Percentiles rank a stretch among this genome's conserved stretches.
These are phyloP conservation scores for Patella depressa DNA, from an alignment of 2,888 invertebrate species.

Conservation along the genomic window DNA sequence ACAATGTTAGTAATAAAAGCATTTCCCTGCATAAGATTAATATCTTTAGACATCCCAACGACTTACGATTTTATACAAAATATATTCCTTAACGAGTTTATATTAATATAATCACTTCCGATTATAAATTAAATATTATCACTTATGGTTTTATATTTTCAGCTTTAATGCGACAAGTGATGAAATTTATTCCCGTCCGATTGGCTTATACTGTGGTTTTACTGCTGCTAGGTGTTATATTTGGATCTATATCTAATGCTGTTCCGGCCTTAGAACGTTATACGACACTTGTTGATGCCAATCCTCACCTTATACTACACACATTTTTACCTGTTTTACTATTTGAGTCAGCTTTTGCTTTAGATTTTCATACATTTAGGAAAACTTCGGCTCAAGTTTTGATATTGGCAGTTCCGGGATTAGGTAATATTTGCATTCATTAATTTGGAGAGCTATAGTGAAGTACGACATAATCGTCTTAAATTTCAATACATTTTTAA, in stretches of 20 bases:
- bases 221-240: slow-evolving; percentile 65
- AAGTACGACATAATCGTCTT: no score
- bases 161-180: slow-evolving; percentile 47
- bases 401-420: slow-evolving; percentile 63
- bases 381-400: slow-evolving; percentile 62
- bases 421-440: slow-evolving; percentile 43
- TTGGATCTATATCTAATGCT: slow-evolving; percentile 56
- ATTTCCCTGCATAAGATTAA: no score
- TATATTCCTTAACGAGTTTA: no score
- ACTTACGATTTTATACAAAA: no score
- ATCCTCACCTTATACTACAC: slow-evolving; percentile 67
- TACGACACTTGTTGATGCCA: slow-evolving; percentile 52
- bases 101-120: no score
- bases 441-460: no score
- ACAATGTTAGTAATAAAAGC: no score
- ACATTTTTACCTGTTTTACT: slow-evolving; percentile 70
- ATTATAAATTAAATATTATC: no score
- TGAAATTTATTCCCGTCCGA: slow-evolving; percentile 44
- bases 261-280: slow-evolving; percentile 37
- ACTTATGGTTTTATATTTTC: slow-evolving; percentile 17
- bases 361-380: slow-evolving; percentile 69
- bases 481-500: no score
- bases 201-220: slow-evolving; percentile 70
- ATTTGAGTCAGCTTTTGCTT: slow-evolving; percentile 71
- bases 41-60: no score